phyloP scores from a whole-genome alignment of 37 sponge, comb jelly and placozoan species.

The Haliclona indistincta region DNA sequence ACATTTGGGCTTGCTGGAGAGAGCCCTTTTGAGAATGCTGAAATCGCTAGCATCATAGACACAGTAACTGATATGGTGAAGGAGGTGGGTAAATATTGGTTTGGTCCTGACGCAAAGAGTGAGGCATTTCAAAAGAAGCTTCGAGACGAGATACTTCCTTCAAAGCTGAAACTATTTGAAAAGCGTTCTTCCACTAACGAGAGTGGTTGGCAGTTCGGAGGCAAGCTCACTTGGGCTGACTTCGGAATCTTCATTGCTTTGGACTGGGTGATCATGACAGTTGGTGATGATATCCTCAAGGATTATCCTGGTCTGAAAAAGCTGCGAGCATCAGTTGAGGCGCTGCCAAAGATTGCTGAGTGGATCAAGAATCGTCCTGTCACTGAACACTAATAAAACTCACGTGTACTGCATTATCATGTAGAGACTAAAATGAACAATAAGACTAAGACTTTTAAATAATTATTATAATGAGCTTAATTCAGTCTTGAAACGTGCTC shows the following conservation, averaged over 20 bases:
- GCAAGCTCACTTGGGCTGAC: conserved; percentile 40
- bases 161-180: conserved; percentile 9
- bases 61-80: conserved; percentile 15
- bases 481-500: no score
- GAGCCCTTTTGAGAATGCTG: conserved; percentile 56
- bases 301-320: conserved; percentile 43
- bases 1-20: conserved; percentile 58
- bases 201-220: conserved; percentile 36
- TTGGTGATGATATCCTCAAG: neutral
- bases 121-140: conserved; percentile 26
- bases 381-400: conserved; percentile 15
- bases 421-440: no score
- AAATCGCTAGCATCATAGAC: conserved; percentile 53
- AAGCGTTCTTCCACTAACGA: conserved; percentile 3
- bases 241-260: neutral
- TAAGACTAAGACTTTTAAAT: no score
- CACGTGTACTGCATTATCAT: no score
- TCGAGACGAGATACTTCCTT: conserved; percentile 9
- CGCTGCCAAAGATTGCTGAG: conserved; percentile 51
- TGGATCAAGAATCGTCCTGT: conserved; percentile 55
- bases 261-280: neutral
- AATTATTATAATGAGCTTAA: no score
- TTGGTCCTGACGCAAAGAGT: conserved; percentile 52
- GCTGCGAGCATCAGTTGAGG: conserved; percentile 23
- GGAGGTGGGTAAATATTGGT: neutral